Evolutionary conservation across 35 echinoderm and acorn worm genomes (phyloP), one percentile per base, ranked within the genome.

Genomic region (Apostichopus japonicus): DNA sequence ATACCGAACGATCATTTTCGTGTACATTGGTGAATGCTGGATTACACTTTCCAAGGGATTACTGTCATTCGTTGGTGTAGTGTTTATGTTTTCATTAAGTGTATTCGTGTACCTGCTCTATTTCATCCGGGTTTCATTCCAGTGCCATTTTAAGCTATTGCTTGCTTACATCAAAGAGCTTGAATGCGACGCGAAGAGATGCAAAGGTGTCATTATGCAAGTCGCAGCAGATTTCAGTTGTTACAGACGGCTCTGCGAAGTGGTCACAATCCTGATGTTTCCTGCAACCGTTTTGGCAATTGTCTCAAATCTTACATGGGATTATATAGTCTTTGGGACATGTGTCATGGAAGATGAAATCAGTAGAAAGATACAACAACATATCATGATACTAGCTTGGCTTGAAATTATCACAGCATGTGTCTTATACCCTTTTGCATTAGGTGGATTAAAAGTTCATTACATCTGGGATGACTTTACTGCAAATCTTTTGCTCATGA

Each of bases 401-500:
- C 15, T 22, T 14, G 71, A 73, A 73, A 73, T 73, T 2, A 17
- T n/a, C 71, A n/a, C 21, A 73, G 10, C 17, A 16, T 72, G 13
- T 5, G n/a, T 75, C 6, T 21, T 75, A 19, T 75, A 75, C 17
- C 23, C 71, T 2, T 75, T 75, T 75, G 71, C 71, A 23, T 75
- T 75, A 75, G 71, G 71, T 4, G 71, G 71, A 6, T 24, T 75
- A 4, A 19, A 75, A 23, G 71, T 75, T 23, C 71, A 7, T 6
- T 75, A 75, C 71, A 75, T 75, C 17, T 75, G 71, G 71, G 71
- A 75, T n/a, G n/a, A 75, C 17, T 75, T 75, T 7, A 75, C n/a
- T 7, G 16, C 71, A 75, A 75, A 75, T 75, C 71, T 75, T 19
- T 19, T 75, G 71, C 71, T 75, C 5, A 75, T 75, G 71, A 23